Percentiles rank a stretch among this genome's conserved stretches.
These are phyloP conservation scores for Luehdorfia chinensis DNA, from an alignment of 1,140 invertebrate genomes.

Conservation along the genomic window DNA sequence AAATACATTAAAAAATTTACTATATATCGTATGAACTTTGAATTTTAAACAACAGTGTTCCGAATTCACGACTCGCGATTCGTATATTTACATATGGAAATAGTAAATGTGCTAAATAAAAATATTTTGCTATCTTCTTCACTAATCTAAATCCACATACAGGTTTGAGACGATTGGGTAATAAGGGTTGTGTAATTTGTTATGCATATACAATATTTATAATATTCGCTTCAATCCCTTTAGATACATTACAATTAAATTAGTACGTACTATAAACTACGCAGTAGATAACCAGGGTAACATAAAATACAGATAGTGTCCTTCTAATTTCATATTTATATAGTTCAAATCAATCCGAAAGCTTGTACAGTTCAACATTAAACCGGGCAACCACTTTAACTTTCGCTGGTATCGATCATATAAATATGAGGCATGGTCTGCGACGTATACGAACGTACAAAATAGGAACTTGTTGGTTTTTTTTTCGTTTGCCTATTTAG, in stretches of 20 bases:
- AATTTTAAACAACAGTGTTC: constrained; percentile 16
- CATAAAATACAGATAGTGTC: constrained; percentile 27
- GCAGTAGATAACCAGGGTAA: constrained; percentile 50
- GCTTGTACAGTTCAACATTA: constrained; percentile 18
- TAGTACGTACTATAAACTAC: constrained; percentile 15
- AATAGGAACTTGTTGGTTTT: constrained; percentile 3
- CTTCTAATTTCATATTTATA: constrained; percentile 28
- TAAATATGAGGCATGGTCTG: constrained; percentile 15
- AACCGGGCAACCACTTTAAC: too few relatives aligned
- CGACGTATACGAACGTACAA: constrained; percentile 20
- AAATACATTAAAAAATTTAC: constrained; percentile 25
- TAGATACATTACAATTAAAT: constrained; percentile 16
- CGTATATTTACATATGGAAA: constrained; percentile 19
- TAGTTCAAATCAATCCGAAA: constrained; percentile 33
- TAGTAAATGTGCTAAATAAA: constrained; percentile 25
- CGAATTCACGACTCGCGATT: constrained; percentile 2
- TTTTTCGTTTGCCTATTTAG: constrained; percentile 13
- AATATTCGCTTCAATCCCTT: constrained; percentile 47
- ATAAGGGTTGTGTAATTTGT: constrained; percentile 70
- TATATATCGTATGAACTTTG: constrained; percentile 19
- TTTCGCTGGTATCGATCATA: background rate
- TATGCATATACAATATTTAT: constrained; percentile 62
- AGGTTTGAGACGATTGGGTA: constrained; percentile 60
- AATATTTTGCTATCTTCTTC: constrained; percentile 51
- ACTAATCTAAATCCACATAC: constrained; percentile 41